Conservation (phyloP, 2,797 vertebrate species). For the Luscinia megarhynchos region DNA sequence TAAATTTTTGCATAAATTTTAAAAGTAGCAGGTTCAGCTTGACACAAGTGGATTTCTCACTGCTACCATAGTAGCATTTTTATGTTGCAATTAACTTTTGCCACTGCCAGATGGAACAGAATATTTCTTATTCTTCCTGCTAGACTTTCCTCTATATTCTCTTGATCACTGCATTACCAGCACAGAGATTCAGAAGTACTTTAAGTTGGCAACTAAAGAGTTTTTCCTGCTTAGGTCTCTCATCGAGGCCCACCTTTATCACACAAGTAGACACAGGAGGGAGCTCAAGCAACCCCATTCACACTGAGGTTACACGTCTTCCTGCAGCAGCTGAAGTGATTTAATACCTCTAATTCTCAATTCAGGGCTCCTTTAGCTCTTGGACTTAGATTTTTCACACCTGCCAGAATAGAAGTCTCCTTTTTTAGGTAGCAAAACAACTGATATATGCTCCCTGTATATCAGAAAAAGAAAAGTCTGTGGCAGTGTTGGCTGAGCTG, state of each 20-base stretch:
- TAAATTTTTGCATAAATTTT: background rate
- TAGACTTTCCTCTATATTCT: background rate
- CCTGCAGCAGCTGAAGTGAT: background rate
- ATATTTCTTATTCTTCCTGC: background rate
- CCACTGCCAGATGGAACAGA: background rate
- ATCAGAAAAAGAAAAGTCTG: background rate
- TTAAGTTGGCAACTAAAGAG: background rate
- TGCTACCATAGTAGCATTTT: background rate
- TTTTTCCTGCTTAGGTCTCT: background rate
- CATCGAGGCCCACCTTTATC: constrained; percentile 35
- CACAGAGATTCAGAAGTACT: background rate
- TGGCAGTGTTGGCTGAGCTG: background rate
- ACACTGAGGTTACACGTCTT: background rate
- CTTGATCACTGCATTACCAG: background rate
- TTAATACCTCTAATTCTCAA: background rate
- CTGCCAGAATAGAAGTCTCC: background rate
- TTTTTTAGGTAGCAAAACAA: background rate
- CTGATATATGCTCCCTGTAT: background rate
- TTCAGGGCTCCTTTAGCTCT: background rate
- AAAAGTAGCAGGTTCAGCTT: background rate
- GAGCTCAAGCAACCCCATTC: constrained; percentile 67
- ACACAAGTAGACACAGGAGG: constrained; percentile 66
- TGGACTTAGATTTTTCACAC: background rate
- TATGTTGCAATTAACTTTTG: constrained; percentile 5
- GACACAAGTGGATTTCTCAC: background rate